Evolutionary conservation across 1,140 invertebrate species (phyloP).

Genomic region (Venturia canescens): DNA sequence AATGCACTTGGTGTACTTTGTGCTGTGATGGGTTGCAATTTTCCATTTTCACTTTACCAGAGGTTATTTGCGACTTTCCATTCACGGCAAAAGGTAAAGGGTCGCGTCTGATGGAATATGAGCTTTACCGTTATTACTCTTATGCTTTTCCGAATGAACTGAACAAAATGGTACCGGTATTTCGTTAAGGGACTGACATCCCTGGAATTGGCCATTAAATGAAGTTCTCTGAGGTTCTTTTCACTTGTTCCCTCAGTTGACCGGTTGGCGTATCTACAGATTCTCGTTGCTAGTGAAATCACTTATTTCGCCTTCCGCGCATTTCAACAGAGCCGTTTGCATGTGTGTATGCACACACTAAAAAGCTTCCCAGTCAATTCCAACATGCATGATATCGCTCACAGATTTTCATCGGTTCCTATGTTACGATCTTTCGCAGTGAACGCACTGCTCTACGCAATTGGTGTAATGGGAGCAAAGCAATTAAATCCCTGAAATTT

Average conservation of each 20-base stretch:
- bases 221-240: constrained; percentile 49
- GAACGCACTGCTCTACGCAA: too few relatives aligned
- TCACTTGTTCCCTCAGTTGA: constrained; percentile 6
- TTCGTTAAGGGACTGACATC: constrained; percentile 71
- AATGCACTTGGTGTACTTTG: not conserved
- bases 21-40: constrained; percentile 1
- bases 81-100: constrained; percentile 46
- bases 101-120: constrained; percentile 50
- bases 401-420: not conserved
- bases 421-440: too few relatives aligned
- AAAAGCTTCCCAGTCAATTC: too few relatives aligned
- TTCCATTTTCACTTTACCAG: not conserved
- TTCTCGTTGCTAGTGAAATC: not conserved
- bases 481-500: too few relatives aligned
- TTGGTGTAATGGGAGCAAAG: too few relatives aligned
- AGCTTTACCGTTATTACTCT: constrained; percentile 48
- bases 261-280: constrained; percentile 12
- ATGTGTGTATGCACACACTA: not conserved
- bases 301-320: not conserved
- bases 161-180: constrained; percentile 66
- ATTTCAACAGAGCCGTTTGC: not conserved
- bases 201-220: constrained; percentile 73
- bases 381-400: too few relatives aligned
- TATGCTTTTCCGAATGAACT: constrained; percentile 43
- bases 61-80: not conserved